These are phyloP conservation scores for Ondatra zibethicus DNA, from an alignment of 2,113 vertebrate genomes.

Conservation along the genomic window DNA sequence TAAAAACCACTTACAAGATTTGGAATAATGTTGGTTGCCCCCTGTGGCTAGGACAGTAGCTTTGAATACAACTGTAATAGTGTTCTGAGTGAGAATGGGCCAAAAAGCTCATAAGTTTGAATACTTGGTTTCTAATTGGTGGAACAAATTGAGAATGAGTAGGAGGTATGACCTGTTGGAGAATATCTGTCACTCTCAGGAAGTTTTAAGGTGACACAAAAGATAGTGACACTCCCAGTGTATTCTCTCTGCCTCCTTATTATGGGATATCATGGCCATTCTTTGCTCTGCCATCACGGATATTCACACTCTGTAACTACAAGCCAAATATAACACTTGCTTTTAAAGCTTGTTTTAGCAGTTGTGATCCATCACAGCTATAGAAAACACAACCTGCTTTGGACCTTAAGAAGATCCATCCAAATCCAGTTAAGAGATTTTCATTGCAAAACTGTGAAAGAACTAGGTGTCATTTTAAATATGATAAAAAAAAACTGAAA, in stretches of 20 bases:
- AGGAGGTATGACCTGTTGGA: background rate
- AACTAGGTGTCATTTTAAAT: background rate
- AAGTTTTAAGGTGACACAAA: background rate
- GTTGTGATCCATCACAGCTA: background rate
- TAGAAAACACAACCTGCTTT: background rate
- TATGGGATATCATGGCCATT: background rate
- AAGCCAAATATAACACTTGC: background rate
- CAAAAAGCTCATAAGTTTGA: background rate
- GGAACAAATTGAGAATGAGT: background rate
- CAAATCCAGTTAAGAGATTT: background rate
- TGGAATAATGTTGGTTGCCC: background rate
- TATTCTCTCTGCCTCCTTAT: background rate
- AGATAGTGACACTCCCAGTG: background rate
- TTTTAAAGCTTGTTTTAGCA: background rate
- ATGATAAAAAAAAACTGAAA: background rate
- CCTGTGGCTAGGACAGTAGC: background rate
- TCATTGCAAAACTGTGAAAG: background rate
- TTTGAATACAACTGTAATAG: background rate
- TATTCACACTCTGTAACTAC: background rate
- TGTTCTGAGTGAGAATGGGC: background rate
- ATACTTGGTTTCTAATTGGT: background rate
- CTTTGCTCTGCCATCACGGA: background rate
- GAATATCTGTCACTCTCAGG: background rate
- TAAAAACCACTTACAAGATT: background rate
- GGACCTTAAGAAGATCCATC: background rate